These are phyloP conservation scores for Xiphophorus couchianus DNA, from an alignment of 2,113 vertebrate genomes.

Conservation along the genomic window DNA sequence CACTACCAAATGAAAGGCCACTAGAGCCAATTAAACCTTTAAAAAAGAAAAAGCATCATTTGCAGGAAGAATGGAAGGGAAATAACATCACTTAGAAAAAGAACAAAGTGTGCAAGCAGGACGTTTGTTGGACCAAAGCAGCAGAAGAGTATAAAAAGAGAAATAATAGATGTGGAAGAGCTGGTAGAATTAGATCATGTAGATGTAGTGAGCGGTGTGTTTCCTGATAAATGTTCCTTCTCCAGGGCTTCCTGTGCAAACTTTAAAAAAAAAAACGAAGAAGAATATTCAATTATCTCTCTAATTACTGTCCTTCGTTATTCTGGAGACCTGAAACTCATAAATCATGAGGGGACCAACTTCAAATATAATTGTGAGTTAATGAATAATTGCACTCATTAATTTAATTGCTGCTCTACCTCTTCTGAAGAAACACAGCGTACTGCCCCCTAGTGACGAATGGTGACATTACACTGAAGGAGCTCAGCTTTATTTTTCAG, in stretches of 20 bases:
- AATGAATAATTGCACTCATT: conserved; percentile 16
- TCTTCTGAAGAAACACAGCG: background rate
- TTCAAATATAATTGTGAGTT: conserved; percentile 6
- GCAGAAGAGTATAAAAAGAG: background rate
- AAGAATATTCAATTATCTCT: conserved; percentile 13
- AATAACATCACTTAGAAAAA: no score
- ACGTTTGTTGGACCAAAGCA: no score
- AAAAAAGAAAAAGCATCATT: background rate
- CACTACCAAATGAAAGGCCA: no score
- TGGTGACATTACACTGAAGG: background rate
- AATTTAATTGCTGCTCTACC: background rate
- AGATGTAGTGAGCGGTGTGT: background rate
- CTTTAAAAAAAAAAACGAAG: conserved; percentile 3
- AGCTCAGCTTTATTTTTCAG: background rate
- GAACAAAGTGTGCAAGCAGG: no score
- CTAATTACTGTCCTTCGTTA: conserved; percentile 2
- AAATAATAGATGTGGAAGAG: background rate
- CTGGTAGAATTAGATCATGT: background rate
- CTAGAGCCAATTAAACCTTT: no score
- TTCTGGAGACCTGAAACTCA: conserved; percentile 18
- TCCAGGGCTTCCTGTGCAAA: conserved; percentile 41
- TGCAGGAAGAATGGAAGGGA: background rate
- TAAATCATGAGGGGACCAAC: background rate
- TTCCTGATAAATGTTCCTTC: conserved; percentile 1
- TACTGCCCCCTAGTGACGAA: conserved; percentile 26